Conservation (phyloP, 2,888 invertebrate genomes). For the Hoplodrina blanda region DNA sequence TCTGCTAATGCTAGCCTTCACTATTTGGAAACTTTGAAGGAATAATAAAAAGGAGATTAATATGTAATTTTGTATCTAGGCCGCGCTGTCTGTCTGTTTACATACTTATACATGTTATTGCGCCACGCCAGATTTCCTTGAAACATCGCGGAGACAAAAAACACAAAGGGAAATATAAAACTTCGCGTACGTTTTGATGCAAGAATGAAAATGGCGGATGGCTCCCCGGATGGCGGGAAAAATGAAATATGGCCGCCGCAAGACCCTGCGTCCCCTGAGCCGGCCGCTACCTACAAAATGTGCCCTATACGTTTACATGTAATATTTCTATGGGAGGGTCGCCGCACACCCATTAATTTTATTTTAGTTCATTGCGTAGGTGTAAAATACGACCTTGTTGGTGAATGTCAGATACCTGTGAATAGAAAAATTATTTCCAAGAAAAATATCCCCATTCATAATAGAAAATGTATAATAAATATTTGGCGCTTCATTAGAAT, state of each 20-base stretch:
- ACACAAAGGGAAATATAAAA: slow-evolving; percentile 67
- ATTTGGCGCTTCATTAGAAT: neutral
- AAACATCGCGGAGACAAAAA: slow-evolving; percentile 44
- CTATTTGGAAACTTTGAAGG: slow-evolving; percentile 11
- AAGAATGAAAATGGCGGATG: slow-evolving; percentile 79
- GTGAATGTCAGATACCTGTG: slow-evolving; percentile 22
- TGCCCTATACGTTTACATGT: slow-evolving; percentile 55
- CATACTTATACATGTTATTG: slow-evolving; percentile 32
- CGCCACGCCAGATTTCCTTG: slow-evolving; percentile 48
- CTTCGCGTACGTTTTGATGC: slow-evolving; percentile 70
- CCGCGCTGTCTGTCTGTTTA: neutral
- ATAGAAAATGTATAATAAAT: neutral
- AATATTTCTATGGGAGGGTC: slow-evolving; percentile 61
- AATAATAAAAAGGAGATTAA: slow-evolving; percentile 35
- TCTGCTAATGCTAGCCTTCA: slow-evolving; percentile 2
- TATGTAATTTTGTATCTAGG: slow-evolving; percentile 32
- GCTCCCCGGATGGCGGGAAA: slow-evolving; percentile 77
- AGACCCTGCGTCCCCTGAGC: slow-evolving; percentile 63
- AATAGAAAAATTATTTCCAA: slow-evolving; percentile 29
- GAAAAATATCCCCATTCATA: neutral
- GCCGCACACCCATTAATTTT: slow-evolving; percentile 60
- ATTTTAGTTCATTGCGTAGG: slow-evolving; percentile 64
- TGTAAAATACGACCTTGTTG: slow-evolving; percentile 56
- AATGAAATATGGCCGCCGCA: slow-evolving; percentile 83
- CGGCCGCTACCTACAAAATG: slow-evolving; percentile 54